Percentiles rank a stretch among this genome's conserved stretches.
Evolutionary conservation across 1,140 invertebrate species (phyloP).

Genomic region (Helicoverpa armigera): DNA sequence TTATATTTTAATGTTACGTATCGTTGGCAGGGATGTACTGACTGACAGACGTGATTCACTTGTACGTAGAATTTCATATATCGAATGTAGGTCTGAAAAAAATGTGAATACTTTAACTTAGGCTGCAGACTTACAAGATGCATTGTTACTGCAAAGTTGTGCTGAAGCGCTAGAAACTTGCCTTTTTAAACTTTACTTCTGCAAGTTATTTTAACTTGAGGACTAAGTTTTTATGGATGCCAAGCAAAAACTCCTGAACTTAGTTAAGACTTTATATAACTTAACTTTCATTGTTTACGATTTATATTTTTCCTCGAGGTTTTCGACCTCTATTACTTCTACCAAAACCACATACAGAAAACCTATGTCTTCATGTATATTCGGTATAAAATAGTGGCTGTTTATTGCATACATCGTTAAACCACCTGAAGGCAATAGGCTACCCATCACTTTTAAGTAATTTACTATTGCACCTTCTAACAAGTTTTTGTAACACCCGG

Average conservation of each 20-base stretch:
- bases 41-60: constrained; percentile 6
- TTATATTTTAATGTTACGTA: constrained; percentile 27
- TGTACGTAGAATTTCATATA: neutral
- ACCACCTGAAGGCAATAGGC: neutral
- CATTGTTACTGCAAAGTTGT: neutral
- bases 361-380: too few relatives aligned
- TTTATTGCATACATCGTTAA: neutral
- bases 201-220: neutral
- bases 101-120: too few relatives aligned
- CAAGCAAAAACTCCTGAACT: neutral
- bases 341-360: too few relatives aligned
- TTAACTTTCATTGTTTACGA: too few relatives aligned
- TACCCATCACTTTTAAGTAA: constrained; percentile 43
- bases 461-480: constrained; percentile 28
- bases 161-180: neutral
- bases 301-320: too few relatives aligned
- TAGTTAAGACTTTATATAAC: too few relatives aligned
- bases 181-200: neutral
- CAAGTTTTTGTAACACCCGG: constrained; percentile 33
- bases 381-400: too few relatives aligned
- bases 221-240: neutral
- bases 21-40: constrained; percentile 15
- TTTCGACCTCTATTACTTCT: too few relatives aligned
- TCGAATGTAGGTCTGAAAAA: neutral
- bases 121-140: neutral